These are phyloP conservation scores for Xestoiulus laeticollis DNA, from an alignment of 2,888 invertebrate species.

Conservation along the genomic window DNA sequence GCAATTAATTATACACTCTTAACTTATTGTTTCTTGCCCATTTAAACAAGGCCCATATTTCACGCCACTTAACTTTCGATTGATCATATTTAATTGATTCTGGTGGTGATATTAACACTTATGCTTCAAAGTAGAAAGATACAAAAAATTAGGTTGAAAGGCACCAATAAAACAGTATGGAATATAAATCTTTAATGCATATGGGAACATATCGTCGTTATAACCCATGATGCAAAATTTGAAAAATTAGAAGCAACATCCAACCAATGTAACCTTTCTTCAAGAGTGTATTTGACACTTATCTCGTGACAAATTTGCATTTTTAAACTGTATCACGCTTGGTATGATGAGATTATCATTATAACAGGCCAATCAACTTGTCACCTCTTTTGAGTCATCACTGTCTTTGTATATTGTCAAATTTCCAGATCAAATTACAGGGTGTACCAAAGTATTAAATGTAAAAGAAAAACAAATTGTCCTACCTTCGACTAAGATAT, in stretches of 20 bases:
- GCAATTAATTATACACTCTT: background rate
- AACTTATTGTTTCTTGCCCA: conserved; percentile 28
- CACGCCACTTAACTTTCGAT: conserved; percentile 29
- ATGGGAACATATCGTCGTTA: too few relatives aligned
- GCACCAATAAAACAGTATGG: background rate
- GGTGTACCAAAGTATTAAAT: background rate
- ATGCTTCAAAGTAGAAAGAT: background rate
- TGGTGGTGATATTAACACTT: conserved; percentile 9
- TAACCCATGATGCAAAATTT: too few relatives aligned
- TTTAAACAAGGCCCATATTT: background rate
- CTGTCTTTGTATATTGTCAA: too few relatives aligned
- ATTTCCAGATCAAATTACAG: background rate
- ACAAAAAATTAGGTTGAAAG: background rate
- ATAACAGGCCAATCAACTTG: too few relatives aligned
- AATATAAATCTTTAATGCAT: background rate
- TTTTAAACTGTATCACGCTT: too few relatives aligned
- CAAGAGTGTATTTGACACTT: too few relatives aligned
- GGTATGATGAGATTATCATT: too few relatives aligned
- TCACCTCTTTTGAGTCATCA: too few relatives aligned
- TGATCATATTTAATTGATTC: conserved; percentile 10
- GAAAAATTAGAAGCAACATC: too few relatives aligned
- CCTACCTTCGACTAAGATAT: conserved; percentile 51
- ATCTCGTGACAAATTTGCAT: too few relatives aligned
- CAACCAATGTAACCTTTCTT: too few relatives aligned
- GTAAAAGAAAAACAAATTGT: background rate